Base-by-base conservation (phyloP, 2,888 invertebrate species). In the Eupithecia insigniata region DNA sequence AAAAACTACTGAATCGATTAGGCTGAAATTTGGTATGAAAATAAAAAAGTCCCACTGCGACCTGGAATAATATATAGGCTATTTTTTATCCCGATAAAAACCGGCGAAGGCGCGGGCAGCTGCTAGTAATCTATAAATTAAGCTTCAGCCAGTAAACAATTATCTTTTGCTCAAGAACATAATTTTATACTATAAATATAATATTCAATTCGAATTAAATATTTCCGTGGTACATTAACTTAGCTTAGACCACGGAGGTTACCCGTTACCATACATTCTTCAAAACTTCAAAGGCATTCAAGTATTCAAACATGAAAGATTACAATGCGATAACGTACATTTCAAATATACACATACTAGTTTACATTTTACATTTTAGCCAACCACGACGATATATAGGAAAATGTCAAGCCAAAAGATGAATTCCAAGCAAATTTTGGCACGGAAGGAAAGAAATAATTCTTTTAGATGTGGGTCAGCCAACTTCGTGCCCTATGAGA, bases 381-480 rank as follows among this genome's bases (percentile, higher is more conserved):
- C 7, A 16, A 18, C 58, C 22, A 22, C 34, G 22, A 64, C 26
- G 36, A 64, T 39, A 64, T 5, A 64, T 64, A 22, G n/a, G 34
- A 26, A 34, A 36, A 36, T 64, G 22, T 7, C 5, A 12, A 1
- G 34, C 64, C 64, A 64, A 60, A 65, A 66, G 22, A 46, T 39
- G 30, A 67, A 71, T 67, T 30, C 58, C 66, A 51, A 74, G 70
- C 67, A 66, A 67, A 74, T 76, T 81, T 84, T 85, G 85, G 83
- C 85, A 85, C 79, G 66, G 75, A 78, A 79, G 66, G 73, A 66
- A 75, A 70, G 46, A 75, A 80, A 83, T 84, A 80, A 26, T 36
- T 64, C 64, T 64, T 82, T 78, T 80, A 80, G 75, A 87, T 87
- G 79, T 88, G 80, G 88, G 88, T 88, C 89, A 87, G 81, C 80